A percentile compares a stretch with the other conserved stretches of the same genome.
Evolutionary conservation across 1,140 invertebrate genomes (phyloP).

Genomic region (Ceratina calcarata): DNA sequence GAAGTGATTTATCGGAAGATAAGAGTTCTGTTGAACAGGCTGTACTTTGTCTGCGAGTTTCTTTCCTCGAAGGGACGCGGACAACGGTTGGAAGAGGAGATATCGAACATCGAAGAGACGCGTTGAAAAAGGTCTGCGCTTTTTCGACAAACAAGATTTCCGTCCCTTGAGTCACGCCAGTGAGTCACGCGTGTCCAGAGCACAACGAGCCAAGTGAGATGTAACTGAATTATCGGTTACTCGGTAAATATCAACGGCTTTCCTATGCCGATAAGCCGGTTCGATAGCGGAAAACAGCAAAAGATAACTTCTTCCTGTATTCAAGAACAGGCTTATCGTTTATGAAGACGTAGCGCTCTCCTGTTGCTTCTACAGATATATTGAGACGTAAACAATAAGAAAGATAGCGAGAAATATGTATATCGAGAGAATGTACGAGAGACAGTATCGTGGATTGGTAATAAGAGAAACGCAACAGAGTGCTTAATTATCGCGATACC

Average conservation of each 20-base stretch:
- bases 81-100: background rate
- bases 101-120: background rate
- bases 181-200: conserved; percentile 36
- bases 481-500: background rate
- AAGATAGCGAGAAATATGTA: background rate
- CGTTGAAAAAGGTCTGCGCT: background rate
- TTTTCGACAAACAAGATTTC: conserved; percentile 59
- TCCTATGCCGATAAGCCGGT: conserved; percentile 65
- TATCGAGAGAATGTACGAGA: no score
- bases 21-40: no score
- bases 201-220: conserved; percentile 53
- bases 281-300: conserved; percentile 50
- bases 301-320: background rate
- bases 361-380: background rate
- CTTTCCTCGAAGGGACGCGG: no score
- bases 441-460: background rate
- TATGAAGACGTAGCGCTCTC: background rate
- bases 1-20: no score
- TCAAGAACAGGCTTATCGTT: background rate
- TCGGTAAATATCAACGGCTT: conserved; percentile 67
- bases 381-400: background rate
- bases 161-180: conserved; percentile 31
- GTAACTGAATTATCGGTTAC: conserved; percentile 56
- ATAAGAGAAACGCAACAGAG: background rate
- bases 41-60: conserved; percentile 2